These are phyloP conservation scores for Oryzias woworae DNA, from an alignment of 2,113 vertebrate genomes.

Conservation along the genomic window DNA sequence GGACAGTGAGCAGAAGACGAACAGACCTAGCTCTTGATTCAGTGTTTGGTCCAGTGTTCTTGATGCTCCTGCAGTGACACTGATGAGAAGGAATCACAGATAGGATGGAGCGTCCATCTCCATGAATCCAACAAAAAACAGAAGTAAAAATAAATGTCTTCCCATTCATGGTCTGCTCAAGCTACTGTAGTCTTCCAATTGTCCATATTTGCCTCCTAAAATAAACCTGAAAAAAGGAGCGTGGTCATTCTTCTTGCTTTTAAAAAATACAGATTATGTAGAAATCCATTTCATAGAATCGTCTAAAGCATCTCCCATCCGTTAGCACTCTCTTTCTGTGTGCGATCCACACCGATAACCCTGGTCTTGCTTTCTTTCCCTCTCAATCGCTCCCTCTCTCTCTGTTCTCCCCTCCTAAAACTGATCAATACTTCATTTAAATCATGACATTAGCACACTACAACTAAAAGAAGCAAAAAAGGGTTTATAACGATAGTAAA, in stretches of 20 bases:
- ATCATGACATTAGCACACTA: constrained; percentile 85
- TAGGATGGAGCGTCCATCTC: constrained; percentile 69
- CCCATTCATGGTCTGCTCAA: constrained; percentile 48
- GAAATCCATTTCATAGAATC: constrained; percentile 69
- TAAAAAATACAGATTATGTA: constrained; percentile 65
- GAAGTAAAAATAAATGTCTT: constrained; percentile 31
- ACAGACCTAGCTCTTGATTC: constrained; percentile 66
- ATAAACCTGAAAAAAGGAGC: constrained; percentile 46
- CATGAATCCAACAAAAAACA: constrained; percentile 54
- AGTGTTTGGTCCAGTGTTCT: constrained; percentile 41
- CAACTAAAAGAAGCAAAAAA: constrained; percentile 62
- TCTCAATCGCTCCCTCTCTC: constrained; percentile 83
- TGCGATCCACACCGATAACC: constrained; percentile 83
- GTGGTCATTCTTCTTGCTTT: constrained; percentile 57
- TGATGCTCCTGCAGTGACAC: constrained; percentile 38
- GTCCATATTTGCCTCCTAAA: constrained; percentile 49
- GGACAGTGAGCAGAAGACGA: constrained; percentile 60
- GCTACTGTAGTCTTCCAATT: constrained; percentile 37
- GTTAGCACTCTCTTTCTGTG: constrained; percentile 78
- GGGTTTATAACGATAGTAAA: constrained; percentile 60
- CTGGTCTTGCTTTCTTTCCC: constrained; percentile 82
- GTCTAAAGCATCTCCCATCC: constrained; percentile 76
- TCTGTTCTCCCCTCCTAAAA: constrained; percentile 85
- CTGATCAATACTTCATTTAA: constrained; percentile 90
- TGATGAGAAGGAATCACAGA: constrained; percentile 37